These are phyloP conservation scores for Galago senegalensis DNA, from an alignment of 2,797 vertebrate species.

Conservation along the genomic window DNA sequence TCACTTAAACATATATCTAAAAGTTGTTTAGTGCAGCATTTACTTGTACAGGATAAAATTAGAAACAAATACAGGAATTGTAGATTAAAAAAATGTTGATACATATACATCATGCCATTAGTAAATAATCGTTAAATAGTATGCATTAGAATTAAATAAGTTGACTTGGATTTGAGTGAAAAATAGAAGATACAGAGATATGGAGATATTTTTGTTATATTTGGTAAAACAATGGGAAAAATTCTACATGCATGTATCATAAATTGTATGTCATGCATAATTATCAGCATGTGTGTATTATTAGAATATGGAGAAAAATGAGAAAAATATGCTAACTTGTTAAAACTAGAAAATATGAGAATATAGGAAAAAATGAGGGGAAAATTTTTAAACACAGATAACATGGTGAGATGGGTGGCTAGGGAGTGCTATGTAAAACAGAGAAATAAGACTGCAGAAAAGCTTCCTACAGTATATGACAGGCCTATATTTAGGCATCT, in stretches of 20 bases:
- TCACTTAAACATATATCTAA: neutral
- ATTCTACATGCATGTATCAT: neutral
- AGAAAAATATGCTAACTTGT: neutral
- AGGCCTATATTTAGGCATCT: neutral
- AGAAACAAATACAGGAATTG: neutral
- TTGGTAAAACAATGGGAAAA: neutral
- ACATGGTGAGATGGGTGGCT: neutral
- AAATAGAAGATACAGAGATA: neutral
- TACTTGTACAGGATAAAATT: conserved; percentile 12
- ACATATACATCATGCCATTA: neutral
- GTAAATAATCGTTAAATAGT: neutral
- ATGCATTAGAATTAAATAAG: neutral
- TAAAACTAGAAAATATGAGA: conserved; percentile 5
- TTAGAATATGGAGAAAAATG: neutral
- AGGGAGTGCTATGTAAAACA: neutral
- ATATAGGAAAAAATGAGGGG: neutral
- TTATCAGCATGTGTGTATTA: neutral
- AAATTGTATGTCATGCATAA: neutral
- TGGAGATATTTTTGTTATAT: neutral
- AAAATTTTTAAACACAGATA: conserved; percentile 23
- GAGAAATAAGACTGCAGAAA: neutral
- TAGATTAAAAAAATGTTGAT: neutral
- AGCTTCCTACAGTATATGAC: neutral
- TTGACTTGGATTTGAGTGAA: neutral
- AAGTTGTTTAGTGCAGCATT: neutral